These are phyloP conservation scores for Lycaena phlaeas DNA, from an alignment of 2,888 invertebrate genomes.

Conservation along the genomic window DNA sequence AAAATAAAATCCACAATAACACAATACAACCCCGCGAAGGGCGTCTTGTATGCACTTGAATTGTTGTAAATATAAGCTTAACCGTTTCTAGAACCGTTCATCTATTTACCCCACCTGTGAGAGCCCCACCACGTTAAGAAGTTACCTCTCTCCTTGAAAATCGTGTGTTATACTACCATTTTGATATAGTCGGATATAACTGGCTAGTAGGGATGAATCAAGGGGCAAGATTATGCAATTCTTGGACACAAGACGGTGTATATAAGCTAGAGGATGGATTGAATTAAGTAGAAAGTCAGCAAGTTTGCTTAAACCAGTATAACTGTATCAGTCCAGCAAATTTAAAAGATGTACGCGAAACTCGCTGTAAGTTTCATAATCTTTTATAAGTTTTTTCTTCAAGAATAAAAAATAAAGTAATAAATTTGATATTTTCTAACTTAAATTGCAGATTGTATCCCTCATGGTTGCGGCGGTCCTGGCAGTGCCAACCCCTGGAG, in stretches of 20 bases:
- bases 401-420: too few species aligned
- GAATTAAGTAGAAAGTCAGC: conserved; percentile 51
- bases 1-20: not conserved
- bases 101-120: conserved; percentile 39
- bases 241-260: conserved; percentile 41
- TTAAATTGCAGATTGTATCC: conserved; percentile 51
- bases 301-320: conserved; percentile 43
- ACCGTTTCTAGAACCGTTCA: conserved; percentile 22
- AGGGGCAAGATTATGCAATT: conserved; percentile 60
- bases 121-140: conserved; percentile 37
- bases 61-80: conserved; percentile 18
- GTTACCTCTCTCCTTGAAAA: conserved; percentile 29
- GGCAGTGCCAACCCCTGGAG: conserved; percentile 53
- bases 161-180: conserved; percentile 30
- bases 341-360: conserved; percentile 65
- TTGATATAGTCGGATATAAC: conserved; percentile 41
- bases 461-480: conserved; percentile 43
- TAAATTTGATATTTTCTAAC: too few species aligned
- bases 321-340: conserved; percentile 59
- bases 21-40: conserved; percentile 11
- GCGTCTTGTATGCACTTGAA: conserved; percentile 17
- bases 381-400: not conserved
- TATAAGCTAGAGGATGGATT: conserved; percentile 51
- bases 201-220: conserved; percentile 60
- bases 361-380: conserved; percentile 52